Base-by-base conservation (phyloP, 2,113 vertebrate species). In the Neopipo cinnamomea region DNA sequence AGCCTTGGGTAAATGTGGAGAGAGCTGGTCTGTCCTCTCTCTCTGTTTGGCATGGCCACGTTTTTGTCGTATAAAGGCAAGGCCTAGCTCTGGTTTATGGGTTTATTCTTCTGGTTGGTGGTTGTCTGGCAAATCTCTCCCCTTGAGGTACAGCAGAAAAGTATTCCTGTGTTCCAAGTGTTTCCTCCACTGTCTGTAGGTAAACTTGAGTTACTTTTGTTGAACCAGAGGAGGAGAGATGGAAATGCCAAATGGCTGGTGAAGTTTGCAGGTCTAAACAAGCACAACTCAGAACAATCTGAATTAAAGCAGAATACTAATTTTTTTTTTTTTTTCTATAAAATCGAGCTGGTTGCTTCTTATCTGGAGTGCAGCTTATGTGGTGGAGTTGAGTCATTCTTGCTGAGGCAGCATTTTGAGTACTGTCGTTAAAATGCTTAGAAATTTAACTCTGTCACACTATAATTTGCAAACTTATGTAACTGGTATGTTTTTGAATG, bases 381-480 rank as follows among this genome's bases (percentile, higher is more conserved):
- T 25, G 33, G 83, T 79, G 55, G 82, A 85, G 92, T 92, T 95
- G 91, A 91, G 85, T 97, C 94, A 91, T 72, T 87, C 95, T 91
- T 92, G 91, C 93, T 96, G 95, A 97, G 88, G 39, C 86, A 93
- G 95, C 89, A 59, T 82, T 96, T 96, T 96, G 88, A 85, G 95
- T 91, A 90, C 92, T 66, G 88, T 88, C 33, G 44, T 63, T 95
- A 86, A 95, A 96, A 96, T 89, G 95, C 93, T 96, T 73, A 82
- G 95, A 95, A 96, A 74, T 94, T 97, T 96, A 94, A 96, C 91
- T 94, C 86, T 78, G 88, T 89, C 80, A 81, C 65, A 41, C 85
- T 78, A 19, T 84, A 93, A 96, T 96, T 95, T 96, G 92, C 89
- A 92, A 93, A 93, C 93, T 97, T 96, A 97, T 93, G 95, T 96